These are phyloP conservation scores for Xestia ashworthii DNA, from an alignment of 2,888 invertebrate species.

Conservation along the genomic window DNA sequence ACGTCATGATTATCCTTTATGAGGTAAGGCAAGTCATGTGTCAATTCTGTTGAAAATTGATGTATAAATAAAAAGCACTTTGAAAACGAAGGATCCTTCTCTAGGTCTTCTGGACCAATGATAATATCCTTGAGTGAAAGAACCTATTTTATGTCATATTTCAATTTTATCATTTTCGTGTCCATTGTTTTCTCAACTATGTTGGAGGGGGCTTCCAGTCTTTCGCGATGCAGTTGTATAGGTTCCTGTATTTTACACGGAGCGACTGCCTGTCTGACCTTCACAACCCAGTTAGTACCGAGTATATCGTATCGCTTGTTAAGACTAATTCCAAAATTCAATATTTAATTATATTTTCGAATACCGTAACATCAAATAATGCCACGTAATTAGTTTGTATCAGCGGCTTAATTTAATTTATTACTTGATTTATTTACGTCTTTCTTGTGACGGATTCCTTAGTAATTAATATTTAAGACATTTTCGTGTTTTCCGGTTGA, in stretches of 20 bases:
- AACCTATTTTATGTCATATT: neutral
- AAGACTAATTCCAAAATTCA: neutral
- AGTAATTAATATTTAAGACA: constrained; percentile 40
- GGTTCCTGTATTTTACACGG: neutral
- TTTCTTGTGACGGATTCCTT: constrained; percentile 30
- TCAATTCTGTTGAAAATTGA: neutral
- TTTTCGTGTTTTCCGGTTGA: constrained; percentile 1
- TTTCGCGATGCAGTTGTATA: neutral
- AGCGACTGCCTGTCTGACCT: neutral
- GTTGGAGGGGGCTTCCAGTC: neutral
- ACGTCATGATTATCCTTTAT: no score
- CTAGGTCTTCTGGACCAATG: neutral
- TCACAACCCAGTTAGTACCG: neutral
- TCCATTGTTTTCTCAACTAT: neutral
- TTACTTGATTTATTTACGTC: constrained; percentile 34
- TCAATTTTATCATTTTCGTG: no score
- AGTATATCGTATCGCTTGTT: neutral
- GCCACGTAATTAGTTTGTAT: constrained; percentile 30
- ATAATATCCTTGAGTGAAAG: neutral
- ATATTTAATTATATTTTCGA: constrained; percentile 24
- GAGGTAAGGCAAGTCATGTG: no score
- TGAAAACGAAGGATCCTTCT: neutral
- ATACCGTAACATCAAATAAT: constrained; percentile 30
- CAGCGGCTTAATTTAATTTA: constrained; percentile 44
- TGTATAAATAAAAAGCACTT: neutral